A percentile compares a stretch with the other conserved stretches of the same genome.
These are phyloP conservation scores for Punctoribates punctum DNA, from an alignment of 2,888 invertebrate genomes.

Conservation along the genomic window DNA sequence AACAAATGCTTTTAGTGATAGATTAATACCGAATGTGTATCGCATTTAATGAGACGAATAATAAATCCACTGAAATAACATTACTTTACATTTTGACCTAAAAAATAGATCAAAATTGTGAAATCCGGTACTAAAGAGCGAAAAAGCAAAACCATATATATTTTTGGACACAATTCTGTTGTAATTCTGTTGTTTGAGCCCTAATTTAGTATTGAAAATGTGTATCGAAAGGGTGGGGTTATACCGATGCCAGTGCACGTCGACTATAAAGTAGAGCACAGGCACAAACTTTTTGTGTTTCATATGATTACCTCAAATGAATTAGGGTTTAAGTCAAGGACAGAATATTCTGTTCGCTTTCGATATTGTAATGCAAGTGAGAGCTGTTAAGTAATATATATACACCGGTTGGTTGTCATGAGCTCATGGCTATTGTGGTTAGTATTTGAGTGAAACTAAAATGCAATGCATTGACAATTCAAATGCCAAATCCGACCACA, in stretches of 20 bases:
- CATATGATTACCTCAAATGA: conserved; percentile 6
- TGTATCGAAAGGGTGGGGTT: conserved; percentile 18
- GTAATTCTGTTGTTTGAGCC: not conserved
- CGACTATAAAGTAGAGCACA: not conserved
- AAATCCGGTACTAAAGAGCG: not conserved
- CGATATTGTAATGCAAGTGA: not conserved
- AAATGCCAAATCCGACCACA: conserved; percentile 2
- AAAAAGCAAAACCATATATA: not conserved
- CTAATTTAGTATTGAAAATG: conserved; percentile 11
- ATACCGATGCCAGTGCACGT: not conserved
- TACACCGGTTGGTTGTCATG: conserved; percentile 1
- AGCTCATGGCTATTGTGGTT: not conserved
- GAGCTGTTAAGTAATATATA: not conserved
- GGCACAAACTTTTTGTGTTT: not conserved
- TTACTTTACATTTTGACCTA: too few relatives aligned
- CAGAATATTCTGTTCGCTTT: not conserved
- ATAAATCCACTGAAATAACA: too few relatives aligned
- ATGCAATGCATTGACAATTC: not conserved
- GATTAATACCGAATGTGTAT: too few relatives aligned
- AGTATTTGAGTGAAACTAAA: not conserved
- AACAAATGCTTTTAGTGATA: too few relatives aligned
- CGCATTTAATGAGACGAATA: too few relatives aligned
- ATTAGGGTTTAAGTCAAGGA: not conserved
- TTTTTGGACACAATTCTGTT: not conserved
- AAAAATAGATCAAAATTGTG: too few relatives aligned